These are phyloP conservation scores for Glossophaga mutica DNA, from an alignment of 2,797 vertebrate genomes.

Conservation along the genomic window DNA sequence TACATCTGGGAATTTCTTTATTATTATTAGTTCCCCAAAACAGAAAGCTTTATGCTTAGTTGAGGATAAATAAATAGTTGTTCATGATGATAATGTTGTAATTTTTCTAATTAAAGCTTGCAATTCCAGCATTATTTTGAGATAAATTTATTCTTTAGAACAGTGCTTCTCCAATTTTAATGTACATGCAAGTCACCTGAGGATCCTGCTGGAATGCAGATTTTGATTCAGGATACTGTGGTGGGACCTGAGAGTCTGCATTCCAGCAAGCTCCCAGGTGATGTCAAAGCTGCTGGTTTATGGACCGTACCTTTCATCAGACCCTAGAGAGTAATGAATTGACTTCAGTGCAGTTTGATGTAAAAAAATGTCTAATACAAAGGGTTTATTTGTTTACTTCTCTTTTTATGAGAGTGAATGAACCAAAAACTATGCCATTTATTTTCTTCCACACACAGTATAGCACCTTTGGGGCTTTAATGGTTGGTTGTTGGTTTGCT, in stretches of 20 bases:
- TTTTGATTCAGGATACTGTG: background rate
- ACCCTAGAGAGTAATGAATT: background rate
- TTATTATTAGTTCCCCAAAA: background rate
- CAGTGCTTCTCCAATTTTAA: background rate
- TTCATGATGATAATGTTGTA: background rate
- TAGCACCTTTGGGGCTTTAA: slow-evolving; percentile 85
- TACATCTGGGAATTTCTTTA: background rate
- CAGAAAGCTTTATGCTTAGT: background rate
- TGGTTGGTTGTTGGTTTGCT: slow-evolving; percentile 81
- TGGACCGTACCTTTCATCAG: background rate
- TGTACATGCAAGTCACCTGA: background rate
- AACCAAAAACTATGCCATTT: background rate
- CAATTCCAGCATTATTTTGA: background rate
- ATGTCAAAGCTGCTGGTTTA: background rate
- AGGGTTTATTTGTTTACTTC: slow-evolving; percentile 45
- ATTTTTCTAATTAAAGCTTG: background rate
- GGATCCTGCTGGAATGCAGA: background rate
- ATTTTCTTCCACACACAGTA: slow-evolving; percentile 72
- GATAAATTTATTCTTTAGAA: background rate
- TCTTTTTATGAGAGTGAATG: slow-evolving; percentile 43
- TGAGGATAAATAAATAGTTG: background rate
- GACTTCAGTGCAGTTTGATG: background rate
- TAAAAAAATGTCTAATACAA: background rate
- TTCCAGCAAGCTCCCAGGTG: background rate
- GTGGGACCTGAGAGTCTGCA: background rate